Evolutionary conservation across 35 echinoderm and acorn worm genomes (phyloP), one percentile per base, ranked within the genome.

Genomic region (Amphiura filiformis): DNA sequence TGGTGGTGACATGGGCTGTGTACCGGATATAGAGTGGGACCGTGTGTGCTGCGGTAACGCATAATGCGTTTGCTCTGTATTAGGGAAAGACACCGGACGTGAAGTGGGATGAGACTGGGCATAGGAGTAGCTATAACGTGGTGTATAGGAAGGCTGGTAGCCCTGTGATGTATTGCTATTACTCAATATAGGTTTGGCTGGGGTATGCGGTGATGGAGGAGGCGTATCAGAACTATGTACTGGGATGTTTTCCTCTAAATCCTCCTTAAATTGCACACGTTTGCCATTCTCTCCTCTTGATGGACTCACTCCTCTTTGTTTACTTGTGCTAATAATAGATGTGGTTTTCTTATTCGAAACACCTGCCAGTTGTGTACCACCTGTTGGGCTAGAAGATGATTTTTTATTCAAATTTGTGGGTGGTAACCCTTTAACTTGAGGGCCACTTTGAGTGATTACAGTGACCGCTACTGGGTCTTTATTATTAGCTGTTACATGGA

Each of bases 231-330:
- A 76, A 42, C 76, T 38, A 23, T 78, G 83, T 30, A 78, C 89
- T 1, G 89, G 89, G 32, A 91, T 91, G 37, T 91, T 91, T 32
- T 91, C 89, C 44, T 91, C 89, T 39, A 91, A 35, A 32, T 85
- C 89, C 39, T 91, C 89, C 82, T 91, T 91, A 76, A 91, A 91
- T 37, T 91, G 82, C 26, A 91, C 89, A 39, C 89, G 38, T 35
- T 91, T 91, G 47, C 83, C 76, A 49, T 41, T 85, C 82, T 82
- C 89, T 85, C 82, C 82, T 20, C 61, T 70, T 65, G 40, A 80
- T 64, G 57, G 56, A 36, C 39, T 84, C 80, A 33, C 82, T 37
- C 89, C 89, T 56, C 82, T 49, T 31, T 87, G 85, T 36, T 76
- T 87, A 39, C 89, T 65, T 14, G 89, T 41, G 30, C 79, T 82